Conservation (phyloP, 2,888 invertebrate genomes). For the Ichneumoninae sp. region DNA sequence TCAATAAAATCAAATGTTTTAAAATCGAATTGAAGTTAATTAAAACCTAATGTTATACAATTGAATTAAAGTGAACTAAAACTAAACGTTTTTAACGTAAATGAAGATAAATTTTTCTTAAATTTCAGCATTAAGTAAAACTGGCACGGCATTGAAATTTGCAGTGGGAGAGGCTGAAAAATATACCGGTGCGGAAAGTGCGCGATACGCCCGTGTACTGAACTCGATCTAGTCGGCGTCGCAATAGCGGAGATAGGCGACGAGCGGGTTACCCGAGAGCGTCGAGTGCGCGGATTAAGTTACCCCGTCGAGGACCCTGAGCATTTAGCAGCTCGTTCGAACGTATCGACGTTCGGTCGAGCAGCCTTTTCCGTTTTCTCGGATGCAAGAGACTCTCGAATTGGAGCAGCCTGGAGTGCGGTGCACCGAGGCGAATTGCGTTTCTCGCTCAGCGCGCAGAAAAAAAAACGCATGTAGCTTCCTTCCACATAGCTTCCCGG, state of each 20-base stretch:
- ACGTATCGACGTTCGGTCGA: slow-evolving; percentile 17
- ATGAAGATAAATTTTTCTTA: background rate
- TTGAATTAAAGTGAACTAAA: no score
- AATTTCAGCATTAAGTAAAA: background rate
- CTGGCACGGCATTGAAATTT: background rate
- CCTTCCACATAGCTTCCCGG: background rate
- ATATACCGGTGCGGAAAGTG: slow-evolving; percentile 19
- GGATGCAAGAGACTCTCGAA: background rate
- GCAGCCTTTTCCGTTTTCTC: slow-evolving; percentile 4
- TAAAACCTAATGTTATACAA: background rate
- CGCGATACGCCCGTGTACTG: slow-evolving; percentile 5
- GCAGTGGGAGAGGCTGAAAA: background rate
- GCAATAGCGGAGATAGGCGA: slow-evolving; percentile 21
- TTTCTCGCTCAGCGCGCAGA: background rate
- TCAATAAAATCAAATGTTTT: no score
- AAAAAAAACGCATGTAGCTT: background rate
- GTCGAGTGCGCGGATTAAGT: slow-evolving; percentile 42
- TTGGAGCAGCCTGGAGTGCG: background rate
- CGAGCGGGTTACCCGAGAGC: slow-evolving; percentile 31
- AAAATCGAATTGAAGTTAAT: no score
- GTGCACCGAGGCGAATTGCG: background rate
- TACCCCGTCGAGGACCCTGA: slow-evolving; percentile 40
- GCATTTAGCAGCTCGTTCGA: slow-evolving; percentile 50
- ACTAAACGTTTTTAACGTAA: background rate
- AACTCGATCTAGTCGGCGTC: background rate